These are phyloP conservation scores for Myiotriccus ornatus DNA, from an alignment of 2,797 vertebrate genomes.

Conservation along the genomic window DNA sequence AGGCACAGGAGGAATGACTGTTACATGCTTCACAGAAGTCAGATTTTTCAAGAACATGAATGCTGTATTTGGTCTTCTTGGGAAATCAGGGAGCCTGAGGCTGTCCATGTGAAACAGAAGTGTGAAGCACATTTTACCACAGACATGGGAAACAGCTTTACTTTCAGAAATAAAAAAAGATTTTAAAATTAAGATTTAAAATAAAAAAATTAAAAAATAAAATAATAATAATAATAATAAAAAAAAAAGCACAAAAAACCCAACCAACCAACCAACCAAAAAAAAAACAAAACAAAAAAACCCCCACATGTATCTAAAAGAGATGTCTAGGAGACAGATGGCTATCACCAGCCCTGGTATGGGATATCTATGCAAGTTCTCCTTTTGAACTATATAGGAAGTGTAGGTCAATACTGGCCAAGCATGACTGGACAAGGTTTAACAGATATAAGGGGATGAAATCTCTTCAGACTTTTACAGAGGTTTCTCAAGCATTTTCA, in stretches of 20 bases:
- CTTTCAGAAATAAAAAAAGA: neutral
- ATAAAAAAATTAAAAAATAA: no score
- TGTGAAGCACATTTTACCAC: neutral
- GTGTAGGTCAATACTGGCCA: neutral
- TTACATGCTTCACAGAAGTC: neutral
- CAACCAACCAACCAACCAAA: no score
- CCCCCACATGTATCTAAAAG: fast-evolving
- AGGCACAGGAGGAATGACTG: neutral
- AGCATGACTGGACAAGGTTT: neutral
- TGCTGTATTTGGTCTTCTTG: neutral
- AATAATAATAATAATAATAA: no score
- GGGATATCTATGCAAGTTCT: neutral
- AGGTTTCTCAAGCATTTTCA: neutral
- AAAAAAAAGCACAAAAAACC: neutral
- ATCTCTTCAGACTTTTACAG: neutral
- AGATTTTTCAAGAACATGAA: neutral
- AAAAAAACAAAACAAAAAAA: no score
- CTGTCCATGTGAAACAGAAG: neutral
- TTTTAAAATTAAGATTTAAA: neutral
- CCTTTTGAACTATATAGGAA: neutral
- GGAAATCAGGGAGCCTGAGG: neutral
- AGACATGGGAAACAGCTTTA: neutral
- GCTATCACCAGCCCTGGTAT: neutral
- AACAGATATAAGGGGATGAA: neutral
- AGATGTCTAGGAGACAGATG: neutral